Evolutionary conservation across 2,888 invertebrate species (phyloP).

Genomic region (Beris morrisii): DNA sequence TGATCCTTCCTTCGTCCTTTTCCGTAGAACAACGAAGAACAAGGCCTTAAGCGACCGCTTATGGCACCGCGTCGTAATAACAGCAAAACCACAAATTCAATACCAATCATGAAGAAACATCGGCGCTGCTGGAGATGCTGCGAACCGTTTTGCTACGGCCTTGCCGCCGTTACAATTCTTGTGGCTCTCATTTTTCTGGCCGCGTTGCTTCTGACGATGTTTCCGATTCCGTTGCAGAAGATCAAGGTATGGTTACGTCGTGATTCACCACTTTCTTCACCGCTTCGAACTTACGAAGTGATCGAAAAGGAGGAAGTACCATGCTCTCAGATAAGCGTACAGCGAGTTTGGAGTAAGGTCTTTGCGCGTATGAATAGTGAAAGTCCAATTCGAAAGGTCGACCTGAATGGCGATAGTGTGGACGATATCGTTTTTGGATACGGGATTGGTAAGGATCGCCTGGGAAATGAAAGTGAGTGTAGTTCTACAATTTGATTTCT

Average conservation of each 20-base stretch:
- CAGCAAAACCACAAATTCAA: constrained; percentile 57
- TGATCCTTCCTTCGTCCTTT: constrained; percentile 33
- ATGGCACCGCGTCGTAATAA: constrained; percentile 72
- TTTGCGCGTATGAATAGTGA: constrained; percentile 73
- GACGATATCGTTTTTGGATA: constrained; percentile 76
- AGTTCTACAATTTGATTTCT: background rate
- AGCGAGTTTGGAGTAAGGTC: constrained; percentile 66
- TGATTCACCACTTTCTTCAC: constrained; percentile 5
- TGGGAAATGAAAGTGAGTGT: background rate
- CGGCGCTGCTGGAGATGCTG: constrained; percentile 61
- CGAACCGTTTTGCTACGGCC: constrained; percentile 67
- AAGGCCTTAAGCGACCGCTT: constrained; percentile 69
- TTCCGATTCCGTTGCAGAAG: constrained; percentile 65
- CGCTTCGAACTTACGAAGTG: constrained; percentile 42
- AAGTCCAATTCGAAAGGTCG: constrained; percentile 69
- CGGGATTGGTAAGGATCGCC: constrained; percentile 64
- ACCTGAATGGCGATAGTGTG: constrained; percentile 71
- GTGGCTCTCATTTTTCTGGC: constrained; percentile 65
- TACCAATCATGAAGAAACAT: constrained; percentile 60
- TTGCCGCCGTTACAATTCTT: constrained; percentile 63
- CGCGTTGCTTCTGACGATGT: constrained; percentile 65
- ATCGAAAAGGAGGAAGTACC: constrained; percentile 52
- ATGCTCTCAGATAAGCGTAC: constrained; percentile 54
- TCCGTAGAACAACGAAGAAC: constrained; percentile 63
- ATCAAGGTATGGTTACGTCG: constrained; percentile 61